Conservation (phyloP, 1,140 invertebrate genomes). For the Heliconius hewitsoni region DNA sequence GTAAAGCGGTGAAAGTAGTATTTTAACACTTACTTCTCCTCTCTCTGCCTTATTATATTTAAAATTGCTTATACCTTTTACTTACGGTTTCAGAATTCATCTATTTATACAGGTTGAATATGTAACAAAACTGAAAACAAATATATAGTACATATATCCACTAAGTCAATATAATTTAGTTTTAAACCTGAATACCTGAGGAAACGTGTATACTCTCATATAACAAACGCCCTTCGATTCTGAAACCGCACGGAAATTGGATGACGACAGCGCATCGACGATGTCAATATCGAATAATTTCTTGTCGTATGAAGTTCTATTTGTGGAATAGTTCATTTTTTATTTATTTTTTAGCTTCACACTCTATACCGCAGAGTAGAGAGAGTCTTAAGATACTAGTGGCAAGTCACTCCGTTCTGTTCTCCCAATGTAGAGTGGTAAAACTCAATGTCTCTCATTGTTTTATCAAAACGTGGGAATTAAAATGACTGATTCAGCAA, state of each 20-base stretch:
- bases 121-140: too few species aligned
- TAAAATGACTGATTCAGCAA: too few species aligned
- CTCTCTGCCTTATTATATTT: too few species aligned
- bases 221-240: not conserved
- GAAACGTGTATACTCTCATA: not conserved
- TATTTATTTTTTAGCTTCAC: not conserved
- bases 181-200: not conserved
- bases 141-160: too few species aligned
- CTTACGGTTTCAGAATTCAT: too few species aligned
- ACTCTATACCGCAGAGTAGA: not conserved
- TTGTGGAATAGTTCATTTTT: not conserved
- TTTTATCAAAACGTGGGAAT: too few species aligned
- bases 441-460: too few species aligned
- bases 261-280: conserved; percentile 4
- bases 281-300: conserved; percentile 16
- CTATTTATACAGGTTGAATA: too few species aligned
- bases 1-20: too few species aligned
- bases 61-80: too few species aligned
- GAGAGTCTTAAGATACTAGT: not conserved
- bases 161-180: not conserved
- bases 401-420: not conserved
- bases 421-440: not conserved
- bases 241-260: conserved; percentile 11
- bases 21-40: too few species aligned
- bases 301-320: not conserved